These are phyloP conservation scores for Hyles vespertilio DNA, from an alignment of 1,140 invertebrate genomes.

Conservation along the genomic window DNA sequence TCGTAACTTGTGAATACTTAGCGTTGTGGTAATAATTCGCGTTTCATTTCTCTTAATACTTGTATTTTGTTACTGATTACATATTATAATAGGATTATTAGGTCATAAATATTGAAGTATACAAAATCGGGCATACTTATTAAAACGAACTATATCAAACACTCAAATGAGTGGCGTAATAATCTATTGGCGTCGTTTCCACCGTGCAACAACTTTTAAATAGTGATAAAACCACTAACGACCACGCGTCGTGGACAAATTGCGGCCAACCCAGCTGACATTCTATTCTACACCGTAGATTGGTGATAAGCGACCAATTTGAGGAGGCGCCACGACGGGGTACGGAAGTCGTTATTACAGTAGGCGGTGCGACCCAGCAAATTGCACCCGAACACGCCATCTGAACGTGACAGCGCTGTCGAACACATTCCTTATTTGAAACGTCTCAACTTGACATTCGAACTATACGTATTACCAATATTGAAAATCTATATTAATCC, in stretches of 20 bases:
- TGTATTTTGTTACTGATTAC: too few relatives aligned
- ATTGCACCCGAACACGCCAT: constrained; percentile 69
- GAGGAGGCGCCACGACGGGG: constrained; percentile 70
- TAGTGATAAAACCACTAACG: constrained; percentile 30
- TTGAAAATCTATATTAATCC: constrained; percentile 25
- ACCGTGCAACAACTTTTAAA: too few relatives aligned
- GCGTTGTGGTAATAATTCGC: constrained; percentile 28
- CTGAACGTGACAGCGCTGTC: constrained; percentile 70
- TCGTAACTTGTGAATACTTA: constrained; percentile 44
- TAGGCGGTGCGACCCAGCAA: constrained; percentile 66
- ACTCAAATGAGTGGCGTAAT: too few relatives aligned
- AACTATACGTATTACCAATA: constrained; percentile 49
- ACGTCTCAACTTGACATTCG: constrained; percentile 63
- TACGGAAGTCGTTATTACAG: constrained; percentile 74
- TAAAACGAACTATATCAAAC: too few relatives aligned
- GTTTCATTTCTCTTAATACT: constrained; percentile 5
- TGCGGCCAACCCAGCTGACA: constrained; percentile 59
- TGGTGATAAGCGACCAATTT: constrained; percentile 75
- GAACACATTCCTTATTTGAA: constrained; percentile 70
- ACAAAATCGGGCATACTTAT: too few relatives aligned
- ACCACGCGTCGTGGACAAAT: constrained; percentile 58
- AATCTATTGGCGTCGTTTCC: too few relatives aligned
- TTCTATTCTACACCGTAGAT: constrained; percentile 66
- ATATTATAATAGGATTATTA: too few relatives aligned
- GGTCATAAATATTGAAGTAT: too few relatives aligned